Base-by-base conservation (phyloP, 2,797 vertebrate genomes). In the Periparus ater region DNA sequence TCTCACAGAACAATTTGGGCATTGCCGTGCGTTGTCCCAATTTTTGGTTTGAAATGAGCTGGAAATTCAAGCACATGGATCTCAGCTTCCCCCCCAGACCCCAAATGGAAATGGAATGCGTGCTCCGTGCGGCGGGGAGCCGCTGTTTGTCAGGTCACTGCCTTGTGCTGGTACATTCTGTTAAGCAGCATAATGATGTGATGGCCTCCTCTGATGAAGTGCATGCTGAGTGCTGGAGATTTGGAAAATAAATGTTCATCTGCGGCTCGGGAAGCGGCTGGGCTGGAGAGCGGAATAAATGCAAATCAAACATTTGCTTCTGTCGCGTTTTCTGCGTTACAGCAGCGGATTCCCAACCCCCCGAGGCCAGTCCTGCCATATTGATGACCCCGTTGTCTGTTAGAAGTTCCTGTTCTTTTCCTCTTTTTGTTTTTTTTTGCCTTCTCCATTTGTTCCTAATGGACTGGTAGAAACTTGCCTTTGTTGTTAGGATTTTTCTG, bases 181-280 rank as follows among this genome's bases (percentile, higher is more conserved):
- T 90, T 95, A 85, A 88, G 71, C 71, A 71, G 80, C 63, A 74
- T 65, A 90, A 91, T 20, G 91, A 88, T 61, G 53, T 12, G 12
- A 34, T 57, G 12, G 72, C 91, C 47, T 74, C 51, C 72, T 72
- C 27, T 79, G 74, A 94, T 67, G 68, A 63, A 86, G 58, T n/a
- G 77, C 80, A 55, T 34, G 62, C 85, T 67, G 86, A 71, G 44
- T 38, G 42, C 81, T 87, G 89, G 66, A 84, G 72, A 13, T 91
- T 44, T 67, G 91, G 73, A 81, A 92, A 88, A 87, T 32, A 81
- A 74, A 72, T 50, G 88, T 55, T 86, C 68, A 45, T 71, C 70
- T 82, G 84, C 13, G 50, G 34, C 54, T 93, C 18, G 20, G 85
- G 88, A 88, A 89, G 74, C 0, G 14, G 7, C 73, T 30, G 77